Base-by-base conservation (phyloP, 2,113 vertebrate genomes). In the Hypomesus transpacificus region DNA sequence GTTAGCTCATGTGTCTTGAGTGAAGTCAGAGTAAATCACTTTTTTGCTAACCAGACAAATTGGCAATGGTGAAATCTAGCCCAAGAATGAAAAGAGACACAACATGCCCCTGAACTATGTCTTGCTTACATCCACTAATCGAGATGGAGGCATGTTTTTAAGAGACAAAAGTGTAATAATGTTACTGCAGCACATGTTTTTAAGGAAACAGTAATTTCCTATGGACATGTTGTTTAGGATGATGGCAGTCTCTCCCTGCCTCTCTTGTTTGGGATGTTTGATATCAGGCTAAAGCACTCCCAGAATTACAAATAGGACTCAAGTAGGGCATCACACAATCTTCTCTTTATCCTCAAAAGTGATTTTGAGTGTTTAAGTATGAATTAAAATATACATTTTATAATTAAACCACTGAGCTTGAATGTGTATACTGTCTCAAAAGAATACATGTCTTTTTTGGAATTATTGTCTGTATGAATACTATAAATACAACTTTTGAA, bases 171-270 rank as follows among this genome's bases (percentile, higher is more conserved):
- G 73, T 60, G 60, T 61, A 74, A 76, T 68, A 68, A 70, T 74
- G 56, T 77, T 58, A 70, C 74, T 71, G 66, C 53, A 52, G 16
- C 59, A 56, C 80, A 68, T n/a, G 86, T 87, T 84, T 87, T 80
- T 83, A 87, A 75, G 87, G 83, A 73, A 84, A 89, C 80, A 20
- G 52, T 73, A 65, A 56, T 70, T 63, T 39, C 60, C 74, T 46
- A 64, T 72, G 22, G 11, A 66, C 52, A 75, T 59, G 62, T 75
- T 22, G 68, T 68, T 80, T 22, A 81, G 68, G 70, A 62, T 66
- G 68, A 75, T 75, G 60, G 58, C 18, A 54, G 69, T 50, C 28
- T 22, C 66, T 58, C 31, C 17, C 22, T 21, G 6, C 34, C 69
- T 79, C 79, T 75, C 61, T 74, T 73, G 70, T 53, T 75, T 68